Base-by-base conservation (phyloP, 2,797 vertebrate genomes). In the Spea hammondii region DNA sequence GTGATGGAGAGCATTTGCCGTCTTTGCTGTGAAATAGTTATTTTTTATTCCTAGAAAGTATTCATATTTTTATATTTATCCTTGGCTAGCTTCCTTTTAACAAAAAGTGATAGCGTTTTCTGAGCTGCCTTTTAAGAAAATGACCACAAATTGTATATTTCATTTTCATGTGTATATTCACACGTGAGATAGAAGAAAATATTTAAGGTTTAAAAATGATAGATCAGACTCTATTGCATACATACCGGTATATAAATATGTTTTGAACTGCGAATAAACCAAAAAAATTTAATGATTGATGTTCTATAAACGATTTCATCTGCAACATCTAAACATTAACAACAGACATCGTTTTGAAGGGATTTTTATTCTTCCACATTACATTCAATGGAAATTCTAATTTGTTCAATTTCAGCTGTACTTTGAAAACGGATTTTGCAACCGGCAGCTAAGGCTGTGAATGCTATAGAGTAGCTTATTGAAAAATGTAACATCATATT, bases 311-410 rank as follows among this genome's bases (percentile, higher is more conserved):
- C 10, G 7, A 78, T 17, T 65, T 65, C 9, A 51, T 75, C 73
- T 4, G 1, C 17, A 44, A 65, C 49, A 49, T 14, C 57, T 51
- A 73, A 59, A 72, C 55, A 74, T 45, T 17, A 8, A 69, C 47
- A 67, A 69, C 60, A 77, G n/a, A 53, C n/a, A 12, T 17, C 48
- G 53, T 62, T 62, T 62, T 3, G 66, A 14, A n/a, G 45, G 10
- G 48, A 72, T 59, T 67, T 72, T 57, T 17, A 14, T 49, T 51
- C 13, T 48, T 73, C 53, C 17, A 65, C 51, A 62, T 17, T 47
- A 17, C 49, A 55, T 72, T 8, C 9, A 59, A 74, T 79, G 50
- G 49, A 79, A 74, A 79, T 74, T 66, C 55, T 69, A 79, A 79
- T 79, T 47, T 74, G 73, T 70, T 79, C 55, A 32, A 74, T 72